Evolutionary conservation across 1,140 invertebrate genomes (phyloP).

Genomic region (Heliconius melpomene): DNA sequence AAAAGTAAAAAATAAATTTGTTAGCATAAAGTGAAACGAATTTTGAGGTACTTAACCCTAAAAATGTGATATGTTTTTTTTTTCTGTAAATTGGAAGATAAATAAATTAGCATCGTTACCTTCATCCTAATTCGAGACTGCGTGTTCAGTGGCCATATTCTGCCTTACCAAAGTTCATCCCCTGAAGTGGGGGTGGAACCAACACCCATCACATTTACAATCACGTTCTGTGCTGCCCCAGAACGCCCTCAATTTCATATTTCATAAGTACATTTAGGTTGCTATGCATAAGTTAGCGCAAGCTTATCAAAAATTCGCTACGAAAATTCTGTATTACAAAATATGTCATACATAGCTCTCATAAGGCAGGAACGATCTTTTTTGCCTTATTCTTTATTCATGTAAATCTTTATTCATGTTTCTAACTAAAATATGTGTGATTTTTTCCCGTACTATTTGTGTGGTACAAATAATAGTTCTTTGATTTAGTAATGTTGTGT

Average conservation of each 20-base stretch:
- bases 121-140: no score
- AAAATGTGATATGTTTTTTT: no score
- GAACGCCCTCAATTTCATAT: not conserved
- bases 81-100: no score
- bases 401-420: slow-evolving; percentile 23
- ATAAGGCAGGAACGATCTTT: slow-evolving; percentile 1
- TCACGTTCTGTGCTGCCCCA: not conserved
- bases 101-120: no score
- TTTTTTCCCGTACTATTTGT: not conserved
- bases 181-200: no score
- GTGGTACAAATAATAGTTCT: not conserved
- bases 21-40: no score
- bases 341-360: not conserved
- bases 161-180: not conserved
- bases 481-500: not conserved
- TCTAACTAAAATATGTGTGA: slow-evolving; percentile 4
- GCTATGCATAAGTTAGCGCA: not conserved
- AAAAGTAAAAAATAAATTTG: no score
- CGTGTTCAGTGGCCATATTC: not conserved
- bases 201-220: no score
- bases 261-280: not conserved
- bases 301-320: slow-evolving; percentile 1
- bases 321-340: not conserved
- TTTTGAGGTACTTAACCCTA: no score
- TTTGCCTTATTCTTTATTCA: slow-evolving; percentile 22